These are phyloP conservation scores for Microchrysa polita DNA, from an alignment of 2,888 invertebrate genomes.

Conservation along the genomic window DNA sequence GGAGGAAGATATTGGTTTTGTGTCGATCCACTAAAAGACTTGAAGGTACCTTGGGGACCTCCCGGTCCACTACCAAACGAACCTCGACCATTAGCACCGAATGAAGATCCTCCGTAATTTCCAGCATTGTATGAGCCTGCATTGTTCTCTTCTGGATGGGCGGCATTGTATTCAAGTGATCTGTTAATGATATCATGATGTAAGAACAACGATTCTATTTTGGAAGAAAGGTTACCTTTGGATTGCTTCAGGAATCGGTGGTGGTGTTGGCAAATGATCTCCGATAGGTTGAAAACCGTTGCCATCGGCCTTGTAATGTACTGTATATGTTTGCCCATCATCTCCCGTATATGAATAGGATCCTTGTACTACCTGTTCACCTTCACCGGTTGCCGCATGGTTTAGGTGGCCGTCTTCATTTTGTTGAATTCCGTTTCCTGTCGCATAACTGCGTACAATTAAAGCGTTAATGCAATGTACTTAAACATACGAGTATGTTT, in stretches of 20 bases:
- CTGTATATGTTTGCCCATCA: slow-evolving; percentile 71
- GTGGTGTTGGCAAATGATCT: slow-evolving; percentile 80
- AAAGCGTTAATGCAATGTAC: not conserved
- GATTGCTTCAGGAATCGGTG: slow-evolving; percentile 71
- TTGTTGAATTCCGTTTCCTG: slow-evolving; percentile 72
- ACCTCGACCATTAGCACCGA: not conserved
- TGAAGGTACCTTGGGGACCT: slow-evolving; percentile 34
- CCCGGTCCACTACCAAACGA: slow-evolving; percentile 42
- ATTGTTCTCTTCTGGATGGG: slow-evolving; percentile 46
- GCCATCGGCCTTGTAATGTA: slow-evolving; percentile 77
- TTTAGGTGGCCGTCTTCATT: slow-evolving; percentile 69
- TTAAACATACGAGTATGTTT: too few species aligned
- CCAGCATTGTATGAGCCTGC: slow-evolving; percentile 23
- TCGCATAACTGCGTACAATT: slow-evolving; percentile 68
- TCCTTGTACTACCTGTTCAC: slow-evolving; percentile 71
- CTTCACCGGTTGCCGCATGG: slow-evolving; percentile 68
- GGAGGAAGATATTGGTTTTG: slow-evolving; percentile 59
- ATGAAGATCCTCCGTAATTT: slow-evolving; percentile 30
- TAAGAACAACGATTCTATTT: not conserved
- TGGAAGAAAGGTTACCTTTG: slow-evolving; percentile 49
- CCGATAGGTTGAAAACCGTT: slow-evolving; percentile 81
- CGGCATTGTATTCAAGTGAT: slow-evolving; percentile 51
- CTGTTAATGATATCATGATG: too few species aligned
- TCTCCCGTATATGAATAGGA: slow-evolving; percentile 73
- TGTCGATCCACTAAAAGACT: slow-evolving; percentile 51